Conservation (phyloP, 2,888 invertebrate species). For the Andrena minutula region DNA sequence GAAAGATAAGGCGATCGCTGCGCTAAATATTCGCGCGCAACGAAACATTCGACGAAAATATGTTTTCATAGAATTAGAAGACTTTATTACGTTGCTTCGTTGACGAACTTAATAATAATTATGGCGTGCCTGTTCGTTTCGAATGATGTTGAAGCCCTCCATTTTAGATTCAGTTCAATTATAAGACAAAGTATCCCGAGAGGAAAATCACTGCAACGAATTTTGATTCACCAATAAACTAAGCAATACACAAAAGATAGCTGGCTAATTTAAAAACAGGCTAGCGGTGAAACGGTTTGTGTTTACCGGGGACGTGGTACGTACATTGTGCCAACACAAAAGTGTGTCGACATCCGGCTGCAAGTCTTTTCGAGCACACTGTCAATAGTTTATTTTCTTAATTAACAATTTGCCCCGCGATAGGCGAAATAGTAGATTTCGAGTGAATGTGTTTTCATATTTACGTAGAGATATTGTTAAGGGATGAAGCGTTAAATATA, state of each 20-base stretch:
- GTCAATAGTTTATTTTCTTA: slow-evolving; percentile 79
- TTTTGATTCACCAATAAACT: slow-evolving; percentile 1
- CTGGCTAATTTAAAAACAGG: slow-evolving; percentile 25
- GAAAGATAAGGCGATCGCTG: slow-evolving; percentile 46
- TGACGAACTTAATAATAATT: slow-evolving; percentile 32
- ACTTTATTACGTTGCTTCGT: slow-evolving; percentile 40
- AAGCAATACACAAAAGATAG: slow-evolving; percentile 18
- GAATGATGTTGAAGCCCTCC: slow-evolving; percentile 4
- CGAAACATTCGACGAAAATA: slow-evolving; percentile 39
- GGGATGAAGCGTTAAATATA: slow-evolving; percentile 74
- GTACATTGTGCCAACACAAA: slow-evolving; percentile 46
- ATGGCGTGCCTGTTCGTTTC: slow-evolving; percentile 31
- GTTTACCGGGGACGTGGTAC: slow-evolving; percentile 53
- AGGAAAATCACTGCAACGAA: slow-evolving; percentile 7
- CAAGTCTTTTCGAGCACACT: slow-evolving; percentile 39
- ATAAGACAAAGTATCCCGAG: slow-evolving; percentile 9
- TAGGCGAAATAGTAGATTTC: slow-evolving; percentile 55
- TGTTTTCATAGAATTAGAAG: slow-evolving; percentile 41
- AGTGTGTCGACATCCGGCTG: slow-evolving; percentile 22
- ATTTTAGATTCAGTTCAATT: slow-evolving; percentile 19
- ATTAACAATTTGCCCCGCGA: slow-evolving; percentile 61
- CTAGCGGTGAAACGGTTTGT: slow-evolving; percentile 14
- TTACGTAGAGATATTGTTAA: slow-evolving; percentile 71
- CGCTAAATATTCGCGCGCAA: slow-evolving; percentile 47
- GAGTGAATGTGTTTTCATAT: slow-evolving; percentile 55